These are phyloP conservation scores for Anas platyrhynchos DNA, from an alignment of 2,113 vertebrate genomes.

Conservation along the genomic window DNA sequence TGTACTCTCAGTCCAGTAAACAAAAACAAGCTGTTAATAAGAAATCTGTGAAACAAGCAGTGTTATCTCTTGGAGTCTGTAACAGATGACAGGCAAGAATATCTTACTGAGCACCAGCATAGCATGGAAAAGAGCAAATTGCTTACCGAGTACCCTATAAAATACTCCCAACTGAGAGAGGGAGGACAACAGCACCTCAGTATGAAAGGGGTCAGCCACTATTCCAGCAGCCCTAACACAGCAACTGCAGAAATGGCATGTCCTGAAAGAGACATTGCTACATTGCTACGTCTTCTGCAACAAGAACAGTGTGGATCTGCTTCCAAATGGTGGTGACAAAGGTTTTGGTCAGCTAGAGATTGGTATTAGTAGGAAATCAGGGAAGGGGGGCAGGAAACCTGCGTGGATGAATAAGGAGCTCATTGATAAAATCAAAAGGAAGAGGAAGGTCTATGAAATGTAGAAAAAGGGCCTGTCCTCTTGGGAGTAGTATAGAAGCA, in stretches of 20 bases:
- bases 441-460: too few species aligned
- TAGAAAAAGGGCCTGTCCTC: too few species aligned
- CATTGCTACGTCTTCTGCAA: background rate
- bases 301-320: background rate
- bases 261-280: background rate
- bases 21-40: conserved; percentile 52
- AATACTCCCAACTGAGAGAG: background rate
- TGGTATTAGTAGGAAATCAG: background rate
- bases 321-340: background rate
- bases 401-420: too few species aligned
- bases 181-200: background rate
- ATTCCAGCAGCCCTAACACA: background rate
- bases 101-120: background rate
- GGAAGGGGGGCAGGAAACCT: too few species aligned
- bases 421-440: too few species aligned
- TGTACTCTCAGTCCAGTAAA: conserved; percentile 5
- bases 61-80: background rate
- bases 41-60: conserved; percentile 38
- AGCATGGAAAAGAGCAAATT: conserved; percentile 2
- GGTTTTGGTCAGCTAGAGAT: background rate
- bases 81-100: conserved; percentile 48
- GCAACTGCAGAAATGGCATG: background rate
- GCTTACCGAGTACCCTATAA: background rate
- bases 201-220: background rate
- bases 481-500: too few species aligned